A percentile compares a stretch with the other conserved stretches of the same genome.
Evolutionary conservation across 2,113 vertebrate species (phyloP).

Genomic region (Felis chaus): DNA sequence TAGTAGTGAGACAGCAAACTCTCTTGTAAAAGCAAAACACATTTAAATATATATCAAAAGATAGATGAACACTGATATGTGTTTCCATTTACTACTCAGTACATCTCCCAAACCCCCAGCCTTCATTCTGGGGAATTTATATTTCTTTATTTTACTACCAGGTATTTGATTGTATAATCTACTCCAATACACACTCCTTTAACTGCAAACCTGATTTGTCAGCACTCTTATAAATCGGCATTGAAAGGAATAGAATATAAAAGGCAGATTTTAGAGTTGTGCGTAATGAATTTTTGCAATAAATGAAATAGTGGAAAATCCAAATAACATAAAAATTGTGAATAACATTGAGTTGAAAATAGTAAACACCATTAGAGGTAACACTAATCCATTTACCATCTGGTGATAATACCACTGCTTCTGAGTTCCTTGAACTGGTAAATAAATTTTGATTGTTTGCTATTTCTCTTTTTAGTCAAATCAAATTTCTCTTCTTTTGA

Average conservation of each 20-base stretch:
- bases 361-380: slow-evolving; percentile 67
- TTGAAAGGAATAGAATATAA: slow-evolving; percentile 1
- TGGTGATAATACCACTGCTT: slow-evolving; percentile 58
- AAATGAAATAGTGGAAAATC: slow-evolving; percentile 65
- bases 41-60: not conserved
- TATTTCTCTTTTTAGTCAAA: slow-evolving; percentile 38
- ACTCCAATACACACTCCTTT: not conserved
- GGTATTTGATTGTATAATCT: not conserved
- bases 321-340: slow-evolving; percentile 71
- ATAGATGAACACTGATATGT: not conserved
- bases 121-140: not conserved
- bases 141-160: slow-evolving; percentile 17
- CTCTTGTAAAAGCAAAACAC: not conserved
- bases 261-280: slow-evolving; percentile 47
- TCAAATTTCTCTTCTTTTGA: slow-evolving; percentile 11
- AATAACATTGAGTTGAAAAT: slow-evolving; percentile 44
- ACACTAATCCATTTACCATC: slow-evolving; percentile 69
- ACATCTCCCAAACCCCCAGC: not conserved
- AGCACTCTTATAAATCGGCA: slow-evolving; percentile 33
- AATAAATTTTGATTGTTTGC: slow-evolving; percentile 56
- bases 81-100: not conserved
- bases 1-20: not conserved
- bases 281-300: slow-evolving; percentile 40
- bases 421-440: slow-evolving; percentile 59
- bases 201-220: slow-evolving; percentile 12